These are phyloP conservation scores for Drosophila bocki DNA, from an alignment of 1,140 invertebrate genomes.

Conservation along the genomic window DNA sequence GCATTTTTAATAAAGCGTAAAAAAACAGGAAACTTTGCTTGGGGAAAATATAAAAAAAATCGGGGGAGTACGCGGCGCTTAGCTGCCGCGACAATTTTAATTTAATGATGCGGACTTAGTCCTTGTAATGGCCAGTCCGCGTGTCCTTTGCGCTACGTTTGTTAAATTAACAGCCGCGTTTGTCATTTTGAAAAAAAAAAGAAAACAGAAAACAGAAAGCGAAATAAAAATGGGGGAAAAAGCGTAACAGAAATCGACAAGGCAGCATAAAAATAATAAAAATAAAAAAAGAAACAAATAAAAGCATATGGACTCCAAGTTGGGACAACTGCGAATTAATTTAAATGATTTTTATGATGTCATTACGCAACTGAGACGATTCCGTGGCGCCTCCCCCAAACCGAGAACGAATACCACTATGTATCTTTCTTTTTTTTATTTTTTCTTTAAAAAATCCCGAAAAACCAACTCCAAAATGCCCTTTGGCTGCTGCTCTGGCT, in stretches of 20 bases:
- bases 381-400: constrained; percentile 39
- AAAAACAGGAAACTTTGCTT: constrained; percentile 54
- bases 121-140: constrained; percentile 78
- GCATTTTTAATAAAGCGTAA: constrained; percentile 80
- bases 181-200: constrained; percentile 60
- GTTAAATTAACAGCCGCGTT: constrained; percentile 80
- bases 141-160: constrained; percentile 62
- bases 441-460: constrained; percentile 29
- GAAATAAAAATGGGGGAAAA: constrained; percentile 25
- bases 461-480: constrained; percentile 54
- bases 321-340: constrained; percentile 75
- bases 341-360: constrained; percentile 84
- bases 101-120: constrained; percentile 83
- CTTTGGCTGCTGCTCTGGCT: constrained; percentile 52
- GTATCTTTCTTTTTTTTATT: neutral
- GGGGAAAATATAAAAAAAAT: constrained; percentile 12
- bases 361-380: constrained; percentile 77
- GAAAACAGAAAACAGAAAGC: constrained; percentile 11
- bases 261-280: constrained; percentile 66
- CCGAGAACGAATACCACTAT: constrained; percentile 12
- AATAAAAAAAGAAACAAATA: constrained; percentile 67
- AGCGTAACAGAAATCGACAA: constrained; percentile 56
- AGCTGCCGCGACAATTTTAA: constrained; percentile 78
- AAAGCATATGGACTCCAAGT: constrained; percentile 72
- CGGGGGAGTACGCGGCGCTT: constrained; percentile 28